Base-by-base conservation (phyloP, 1,140 invertebrate species). In the Metopolophium dirhodum region DNA sequence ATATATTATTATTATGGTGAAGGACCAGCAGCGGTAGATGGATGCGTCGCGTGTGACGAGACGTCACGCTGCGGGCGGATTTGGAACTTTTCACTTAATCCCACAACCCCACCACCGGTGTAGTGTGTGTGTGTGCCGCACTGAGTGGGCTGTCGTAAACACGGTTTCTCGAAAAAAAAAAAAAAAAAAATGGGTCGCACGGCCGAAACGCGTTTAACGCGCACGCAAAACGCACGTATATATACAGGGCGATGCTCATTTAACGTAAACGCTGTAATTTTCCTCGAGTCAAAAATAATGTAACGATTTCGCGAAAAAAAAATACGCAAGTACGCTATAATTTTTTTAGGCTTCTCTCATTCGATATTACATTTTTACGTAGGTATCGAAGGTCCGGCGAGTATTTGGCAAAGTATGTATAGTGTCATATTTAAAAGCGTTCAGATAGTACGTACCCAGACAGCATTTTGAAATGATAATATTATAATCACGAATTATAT, bases 21-120 rank as follows among this genome's bases (percentile, higher is more conserved):
- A 35, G 87, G 49, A n/a, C 45, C 45, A 35, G 86, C 45, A 35
- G 86, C 47, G 20, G 47, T 35, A n/a, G 49, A 89, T 3, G n/a
- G 51, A 49, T 22, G 47, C 14, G 14, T 54, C 49, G 49, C 49
- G 49, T 54, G 87, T 54, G n/a, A 89, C 87, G 49, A 54, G 87
- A 89, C 49, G 49, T 89, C 87, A 51, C 23, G n/a, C 49, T 54
- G 87, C 49, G 87, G 87, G 49, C 87, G 47, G 49, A 54, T 54
- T 89, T 11, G 22, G 87, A 54, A 89, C 47, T 88, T 88, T 88
- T 88, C 87, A 89, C 87, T 89, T 54, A 54, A 89, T 54, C 20
- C 87, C 49, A 35, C 49, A 14, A 22, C 26, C 26, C 45, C 11
- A 35, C 45, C 45, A n/a, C 23, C 26, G 37, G 41, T 41, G 23